Evolutionary conservation across 1,140 invertebrate species (phyloP), one percentile per base, ranked within the genome.

Genomic region (Caenorhabditis brenneri): DNA sequence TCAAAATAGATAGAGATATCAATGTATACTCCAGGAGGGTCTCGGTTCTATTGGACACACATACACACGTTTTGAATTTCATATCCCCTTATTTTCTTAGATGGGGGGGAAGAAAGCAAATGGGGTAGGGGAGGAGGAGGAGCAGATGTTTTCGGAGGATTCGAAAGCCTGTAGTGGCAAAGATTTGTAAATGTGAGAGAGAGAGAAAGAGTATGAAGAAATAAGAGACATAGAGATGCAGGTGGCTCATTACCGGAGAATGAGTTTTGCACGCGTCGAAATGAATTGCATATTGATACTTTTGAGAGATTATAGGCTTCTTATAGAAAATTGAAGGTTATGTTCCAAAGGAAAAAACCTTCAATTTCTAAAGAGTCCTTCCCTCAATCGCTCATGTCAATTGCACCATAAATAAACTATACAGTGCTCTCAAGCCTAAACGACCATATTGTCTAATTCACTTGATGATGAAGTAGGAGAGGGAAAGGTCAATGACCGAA

Each of bases 401-500:
- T n/a, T n/a, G n/a, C n/a, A n/a, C n/a, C n/a, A n/a, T n/a, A n/a
- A n/a, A n/a, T n/a, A n/a, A n/a, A n/a, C n/a, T n/a, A n/a, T n/a
- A n/a, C n/a, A n/a, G 53, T n/a, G 19, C 53, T 55, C 53, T 55
- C 53, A 55, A 22, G 9, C 24, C 12, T 10, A 19, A 29, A 22
- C 15, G 15, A 51, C 49, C 58, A 65, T 65, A 74, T 74, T 74
- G 65, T 74, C 36, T 29, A 74, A 74, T 74, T 74, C 65, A 74
- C 65, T 74, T 74, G 65, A 74, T 10, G 58, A 36, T 5, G 22
- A 19, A 65, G 31, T 36, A 19, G 7, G 31, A 4, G 10, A 42
- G n/a, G n/a, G 15, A 42, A 42, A 74, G 65, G 65, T 74, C 65
- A 74, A 74, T 74, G 65, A 74, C 65, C 65, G 36, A 74, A 74